Percentiles rank a stretch among this genome's conserved stretches.
phyloP scores from a whole-genome alignment of 2,797 vertebrate species.

The Hippopotamyrus pictus region DNA sequence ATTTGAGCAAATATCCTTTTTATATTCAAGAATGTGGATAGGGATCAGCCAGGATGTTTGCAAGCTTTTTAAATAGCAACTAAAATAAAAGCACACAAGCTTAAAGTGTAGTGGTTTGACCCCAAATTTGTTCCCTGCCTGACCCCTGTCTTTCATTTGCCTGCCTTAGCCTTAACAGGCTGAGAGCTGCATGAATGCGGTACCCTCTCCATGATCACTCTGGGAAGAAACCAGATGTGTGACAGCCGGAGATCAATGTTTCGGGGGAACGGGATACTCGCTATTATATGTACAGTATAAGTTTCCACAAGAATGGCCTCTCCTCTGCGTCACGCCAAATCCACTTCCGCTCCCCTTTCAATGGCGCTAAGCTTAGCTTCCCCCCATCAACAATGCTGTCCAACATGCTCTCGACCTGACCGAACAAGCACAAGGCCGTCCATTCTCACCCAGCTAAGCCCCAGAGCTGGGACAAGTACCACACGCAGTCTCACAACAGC shows the following conservation, averaged over 20 bases:
- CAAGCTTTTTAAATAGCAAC: not conserved
- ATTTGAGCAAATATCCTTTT: not conserved
- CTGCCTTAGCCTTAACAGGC: not conserved
- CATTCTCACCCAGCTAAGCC: constrained; percentile 53
- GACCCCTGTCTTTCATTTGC: not conserved
- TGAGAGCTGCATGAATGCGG: not conserved
- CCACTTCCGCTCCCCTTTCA: constrained; percentile 50
- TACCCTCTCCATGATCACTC: not conserved
- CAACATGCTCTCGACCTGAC: constrained; percentile 21
- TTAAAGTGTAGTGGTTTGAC: not conserved
- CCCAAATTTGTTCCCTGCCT: not conserved
- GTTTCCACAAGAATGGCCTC: constrained; percentile 51
- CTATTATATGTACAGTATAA: constrained; percentile 38
- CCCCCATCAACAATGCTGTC: constrained; percentile 29
- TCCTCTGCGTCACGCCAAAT: constrained; percentile 29
- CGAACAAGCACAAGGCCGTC: constrained; percentile 33
- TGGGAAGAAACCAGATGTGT: constrained; percentile 3
- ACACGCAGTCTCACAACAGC: constrained; percentile 13
- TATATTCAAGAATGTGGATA: constrained; percentile 13
- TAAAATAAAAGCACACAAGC: not conserved
- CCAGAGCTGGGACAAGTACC: constrained; percentile 2
- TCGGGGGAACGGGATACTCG: constrained; percentile 25
- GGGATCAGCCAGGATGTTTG: constrained; percentile 7
- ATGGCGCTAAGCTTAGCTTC: constrained; percentile 48
- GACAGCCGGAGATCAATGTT: constrained; percentile 23